A percentile compares a stretch with the other conserved stretches of the same genome.
phyloP scores from a whole-genome alignment of 2,888 invertebrate genomes.

The Mylabris sibirica region DNA sequence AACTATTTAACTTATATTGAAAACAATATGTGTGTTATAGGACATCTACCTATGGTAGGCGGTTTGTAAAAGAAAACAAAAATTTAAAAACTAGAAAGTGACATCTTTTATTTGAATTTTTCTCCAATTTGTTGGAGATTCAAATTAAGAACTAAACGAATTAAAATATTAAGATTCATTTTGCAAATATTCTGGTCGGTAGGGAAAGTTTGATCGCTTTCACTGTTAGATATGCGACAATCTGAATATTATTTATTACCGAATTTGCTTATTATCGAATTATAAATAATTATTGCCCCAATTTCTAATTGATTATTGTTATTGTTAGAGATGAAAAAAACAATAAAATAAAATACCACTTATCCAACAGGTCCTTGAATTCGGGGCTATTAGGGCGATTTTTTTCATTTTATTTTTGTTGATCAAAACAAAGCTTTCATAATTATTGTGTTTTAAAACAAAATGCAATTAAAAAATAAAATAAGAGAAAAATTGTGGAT shows the following conservation, averaged over 20 bases:
- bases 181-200: not conserved
- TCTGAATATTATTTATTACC: not conserved
- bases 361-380: not conserved
- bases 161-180: not conserved
- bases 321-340: not conserved
- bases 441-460: not conserved
- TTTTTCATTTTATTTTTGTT: not conserved
- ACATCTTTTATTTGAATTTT: not conserved
- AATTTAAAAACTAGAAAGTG: not conserved
- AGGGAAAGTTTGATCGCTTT: slow-evolving; percentile 11
- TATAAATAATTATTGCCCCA: not conserved
- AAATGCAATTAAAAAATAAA: not conserved
- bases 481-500: not conserved
- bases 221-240: slow-evolving; percentile 6
- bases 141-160: too few species aligned
- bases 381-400: slow-evolving; percentile 9
- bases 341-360: not conserved
- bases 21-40: not conserved
- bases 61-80: not conserved
- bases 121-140: not conserved
- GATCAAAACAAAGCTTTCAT: slow-evolving; percentile 9
- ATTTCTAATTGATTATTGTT: not conserved
- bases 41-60: not conserved
- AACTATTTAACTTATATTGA: not conserved
- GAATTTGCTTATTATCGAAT: not conserved